phyloP scores from a whole-genome alignment of 2,113 vertebrate species.

The Pseudolaguvia tuberculata region DNA sequence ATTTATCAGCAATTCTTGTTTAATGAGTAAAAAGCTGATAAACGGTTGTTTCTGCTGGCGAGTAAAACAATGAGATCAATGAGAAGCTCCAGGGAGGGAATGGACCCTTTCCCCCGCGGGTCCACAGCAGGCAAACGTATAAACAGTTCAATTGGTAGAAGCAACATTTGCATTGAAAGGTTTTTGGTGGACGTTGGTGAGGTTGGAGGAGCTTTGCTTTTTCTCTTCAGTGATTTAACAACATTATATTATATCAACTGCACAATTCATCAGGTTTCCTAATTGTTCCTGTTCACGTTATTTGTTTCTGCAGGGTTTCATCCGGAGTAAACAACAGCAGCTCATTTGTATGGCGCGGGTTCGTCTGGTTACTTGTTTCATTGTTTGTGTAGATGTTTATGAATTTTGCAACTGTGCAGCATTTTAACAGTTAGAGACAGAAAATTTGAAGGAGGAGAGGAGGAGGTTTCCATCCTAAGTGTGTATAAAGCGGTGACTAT shows the following conservation, averaged over 20 bases:
- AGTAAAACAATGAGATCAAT: conserved; percentile 28
- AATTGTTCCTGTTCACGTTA: conserved; percentile 20
- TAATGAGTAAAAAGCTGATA: too few species aligned
- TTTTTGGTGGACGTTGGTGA: background rate
- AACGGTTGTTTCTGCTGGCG: background rate
- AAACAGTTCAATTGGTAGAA: conserved; percentile 31
- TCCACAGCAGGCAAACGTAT: background rate
- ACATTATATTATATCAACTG: conserved; percentile 25
- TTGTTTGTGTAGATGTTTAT: conserved; percentile 60
- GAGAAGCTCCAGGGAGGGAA: conserved; percentile 7
- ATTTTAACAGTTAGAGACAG: conserved; percentile 39
- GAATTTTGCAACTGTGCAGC: conserved; percentile 65
- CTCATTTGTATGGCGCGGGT: conserved; percentile 55
- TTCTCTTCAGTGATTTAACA: conserved; percentile 14
- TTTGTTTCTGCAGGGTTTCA: conserved; percentile 48
- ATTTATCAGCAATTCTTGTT: background rate
- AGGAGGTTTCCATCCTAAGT: too few species aligned
- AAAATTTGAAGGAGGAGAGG: too few species aligned
- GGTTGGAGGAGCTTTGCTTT: background rate
- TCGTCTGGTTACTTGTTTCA: conserved; percentile 65
- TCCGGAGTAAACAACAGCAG: conserved; percentile 36
- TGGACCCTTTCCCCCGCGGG: conserved; percentile 13
- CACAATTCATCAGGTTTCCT: too few species aligned
- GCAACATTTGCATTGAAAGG: background rate
- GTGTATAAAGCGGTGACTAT: too few species aligned